phyloP scores from a whole-genome alignment of 2,888 invertebrate species.

The Drosophila multiciliata region DNA sequence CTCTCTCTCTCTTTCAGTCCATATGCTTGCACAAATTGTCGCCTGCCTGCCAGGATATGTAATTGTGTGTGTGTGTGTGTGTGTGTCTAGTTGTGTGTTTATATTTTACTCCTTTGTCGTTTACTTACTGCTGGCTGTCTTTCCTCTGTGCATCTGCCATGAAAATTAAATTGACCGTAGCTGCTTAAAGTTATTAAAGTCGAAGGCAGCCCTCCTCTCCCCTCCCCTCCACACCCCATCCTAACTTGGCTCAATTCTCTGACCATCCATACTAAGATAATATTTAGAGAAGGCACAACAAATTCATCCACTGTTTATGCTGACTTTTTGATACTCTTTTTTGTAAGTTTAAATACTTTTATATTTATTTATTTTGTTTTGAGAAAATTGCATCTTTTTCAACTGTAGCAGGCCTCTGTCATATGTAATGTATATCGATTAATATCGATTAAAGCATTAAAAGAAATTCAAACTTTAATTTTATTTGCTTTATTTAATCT shows the following conservation, averaged over 20 bases:
- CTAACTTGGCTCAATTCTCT: background rate
- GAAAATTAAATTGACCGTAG: constrained; percentile 83
- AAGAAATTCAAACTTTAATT: too few relatives aligned
- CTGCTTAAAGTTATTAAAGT: constrained; percentile 79
- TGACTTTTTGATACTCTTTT: constrained; percentile 22
- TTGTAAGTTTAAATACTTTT: background rate
- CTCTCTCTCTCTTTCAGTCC: constrained; percentile 35
- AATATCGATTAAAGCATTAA: too few relatives aligned
- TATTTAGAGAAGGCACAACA: constrained; percentile 33
- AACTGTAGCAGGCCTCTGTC: too few relatives aligned
- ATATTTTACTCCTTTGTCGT: constrained; percentile 59
- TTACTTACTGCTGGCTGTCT: constrained; percentile 58
- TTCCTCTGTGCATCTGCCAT: constrained; percentile 60
- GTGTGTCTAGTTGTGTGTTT: constrained; percentile 18
- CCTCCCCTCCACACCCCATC: background rate
- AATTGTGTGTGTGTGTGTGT: constrained; percentile 10
- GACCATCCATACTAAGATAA: constrained; percentile 30
- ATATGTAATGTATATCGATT: too few relatives aligned
- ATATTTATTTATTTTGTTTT: background rate
- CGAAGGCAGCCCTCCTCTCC: constrained; percentile 23
- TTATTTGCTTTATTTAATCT: background rate
- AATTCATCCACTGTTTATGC: background rate
- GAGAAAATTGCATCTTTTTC: too few relatives aligned
- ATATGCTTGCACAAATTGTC: constrained; percentile 74
- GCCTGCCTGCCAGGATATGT: constrained; percentile 64